Evolutionary conservation across 2,113 vertebrate genomes (phyloP).

Genomic region (Vidua macroura): DNA sequence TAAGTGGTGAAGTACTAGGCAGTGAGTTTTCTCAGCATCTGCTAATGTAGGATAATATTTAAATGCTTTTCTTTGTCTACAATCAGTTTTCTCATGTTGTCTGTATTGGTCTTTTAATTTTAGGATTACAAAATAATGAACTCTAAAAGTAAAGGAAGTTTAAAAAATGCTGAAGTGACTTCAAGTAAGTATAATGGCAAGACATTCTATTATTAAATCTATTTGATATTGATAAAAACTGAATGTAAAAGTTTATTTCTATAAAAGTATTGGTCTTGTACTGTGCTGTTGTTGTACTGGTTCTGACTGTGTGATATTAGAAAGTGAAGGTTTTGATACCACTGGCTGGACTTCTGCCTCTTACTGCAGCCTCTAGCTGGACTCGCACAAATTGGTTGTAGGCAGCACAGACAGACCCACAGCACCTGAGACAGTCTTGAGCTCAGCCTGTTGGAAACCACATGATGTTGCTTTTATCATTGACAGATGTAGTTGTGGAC

Average conservation of each 20-base stretch:
- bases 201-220: not conserved
- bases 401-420: not conserved
- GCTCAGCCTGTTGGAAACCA: not conserved
- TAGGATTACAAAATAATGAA: slow-evolving; percentile 56
- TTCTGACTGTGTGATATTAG: not conserved
- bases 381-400: not conserved
- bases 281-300: not conserved
- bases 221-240: not conserved
- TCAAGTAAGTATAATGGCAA: slow-evolving; percentile 66
- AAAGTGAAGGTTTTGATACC: not conserved
- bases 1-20: not conserved
- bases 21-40: not conserved
- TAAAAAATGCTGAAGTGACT: slow-evolving; percentile 42
- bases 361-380: not conserved
- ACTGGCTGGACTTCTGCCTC: not conserved
- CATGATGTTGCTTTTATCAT: not conserved
- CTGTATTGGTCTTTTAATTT: slow-evolving; percentile 17
- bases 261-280: not conserved
- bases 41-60: not conserved
- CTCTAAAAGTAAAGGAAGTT: slow-evolving; percentile 28
- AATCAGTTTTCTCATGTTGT: not conserved
- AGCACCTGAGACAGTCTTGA: not conserved
- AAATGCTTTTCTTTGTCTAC: not conserved
- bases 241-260: not conserved
- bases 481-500: not conserved